Percentiles rank a stretch among this genome's conserved stretches.
phyloP scores from a whole-genome alignment of 2,888 invertebrate genomes.

The Malthinus flaveolus region DNA sequence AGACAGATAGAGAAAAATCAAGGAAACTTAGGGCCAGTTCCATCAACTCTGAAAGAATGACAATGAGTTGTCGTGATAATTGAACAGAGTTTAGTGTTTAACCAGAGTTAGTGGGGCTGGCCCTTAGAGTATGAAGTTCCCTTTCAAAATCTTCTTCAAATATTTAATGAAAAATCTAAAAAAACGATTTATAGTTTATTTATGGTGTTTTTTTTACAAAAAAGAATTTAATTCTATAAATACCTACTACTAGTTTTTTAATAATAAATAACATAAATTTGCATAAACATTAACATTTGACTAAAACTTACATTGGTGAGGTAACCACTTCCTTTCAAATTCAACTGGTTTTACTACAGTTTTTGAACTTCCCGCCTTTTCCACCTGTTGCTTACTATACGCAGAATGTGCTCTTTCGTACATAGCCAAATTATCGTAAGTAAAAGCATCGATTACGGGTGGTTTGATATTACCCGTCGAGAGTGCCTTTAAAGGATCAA shows the following conservation, averaged over 20 bases:
- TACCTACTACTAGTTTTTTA: neutral
- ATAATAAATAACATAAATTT: neutral
- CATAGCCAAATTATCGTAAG: conserved; percentile 70
- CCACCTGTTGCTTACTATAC: conserved; percentile 43
- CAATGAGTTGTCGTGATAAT: no score
- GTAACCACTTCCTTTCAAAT: conserved; percentile 51
- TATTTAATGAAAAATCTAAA: no score
- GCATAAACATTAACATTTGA: neutral
- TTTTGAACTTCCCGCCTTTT: conserved; percentile 49
- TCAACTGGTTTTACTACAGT: conserved; percentile 2
- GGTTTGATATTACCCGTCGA: conserved; percentile 61
- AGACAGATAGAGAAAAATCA: no score
- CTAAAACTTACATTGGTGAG: conserved; percentile 55
- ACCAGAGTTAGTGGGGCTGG: no score
- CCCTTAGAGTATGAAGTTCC: no score
- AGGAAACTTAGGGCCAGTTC: no score
- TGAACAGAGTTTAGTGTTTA: no score
- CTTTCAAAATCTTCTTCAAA: no score
- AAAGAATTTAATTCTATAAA: neutral
- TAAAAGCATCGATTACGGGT: conserved; percentile 62
- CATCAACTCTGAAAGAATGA: no score
- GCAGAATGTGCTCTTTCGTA: conserved; percentile 55
- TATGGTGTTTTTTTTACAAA: neutral
- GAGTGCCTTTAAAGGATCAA: conserved; percentile 72
- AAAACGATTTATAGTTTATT: no score